Percentiles rank a stretch among this genome's conserved stretches.
These are phyloP conservation scores for Tigriopus japonicus DNA, from an alignment of 1,140 invertebrate genomes.

Conservation along the genomic window DNA sequence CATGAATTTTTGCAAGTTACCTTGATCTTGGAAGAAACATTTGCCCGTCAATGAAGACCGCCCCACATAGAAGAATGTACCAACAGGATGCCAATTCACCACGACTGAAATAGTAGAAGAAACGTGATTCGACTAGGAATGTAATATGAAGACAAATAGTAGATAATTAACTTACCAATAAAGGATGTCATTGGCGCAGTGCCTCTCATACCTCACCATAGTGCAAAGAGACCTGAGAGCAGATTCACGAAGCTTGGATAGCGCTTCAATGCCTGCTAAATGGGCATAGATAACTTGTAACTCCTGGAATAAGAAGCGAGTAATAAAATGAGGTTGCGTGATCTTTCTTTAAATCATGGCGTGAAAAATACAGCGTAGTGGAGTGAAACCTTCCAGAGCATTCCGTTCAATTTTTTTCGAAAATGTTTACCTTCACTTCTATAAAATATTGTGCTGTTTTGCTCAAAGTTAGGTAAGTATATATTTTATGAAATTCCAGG, in stretches of 20 bases:
- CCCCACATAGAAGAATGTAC: constrained; percentile 64
- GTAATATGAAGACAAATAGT: not conserved
- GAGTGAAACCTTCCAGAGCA: too few relatives aligned
- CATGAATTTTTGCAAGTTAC: too few relatives aligned
- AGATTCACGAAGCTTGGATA: constrained; percentile 46
- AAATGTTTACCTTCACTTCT: too few relatives aligned
- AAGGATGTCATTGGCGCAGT: constrained; percentile 55
- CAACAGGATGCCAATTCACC: constrained; percentile 58
- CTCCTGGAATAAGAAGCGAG: constrained; percentile 47
- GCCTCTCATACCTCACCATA: constrained; percentile 47
- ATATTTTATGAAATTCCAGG: too few relatives aligned
- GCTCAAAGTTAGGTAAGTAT: too few relatives aligned
- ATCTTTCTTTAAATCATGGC: too few relatives aligned
- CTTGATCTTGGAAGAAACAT: constrained; percentile 66
- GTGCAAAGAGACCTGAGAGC: constrained; percentile 45
- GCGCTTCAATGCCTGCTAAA: constrained; percentile 47
- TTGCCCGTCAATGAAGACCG: constrained; percentile 70
- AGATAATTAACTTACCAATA: constrained; percentile 39
- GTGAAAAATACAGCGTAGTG: too few relatives aligned
- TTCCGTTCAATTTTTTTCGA: too few relatives aligned
- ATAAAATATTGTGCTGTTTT: too few relatives aligned
- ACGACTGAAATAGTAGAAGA: constrained; percentile 37
- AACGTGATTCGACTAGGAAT: not conserved
- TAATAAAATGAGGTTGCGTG: constrained; percentile 5
- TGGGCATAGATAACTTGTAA: constrained; percentile 53